Evolutionary conservation across 2,797 vertebrate genomes (phyloP).

Genomic region (Lutjanus campechanus): DNA sequence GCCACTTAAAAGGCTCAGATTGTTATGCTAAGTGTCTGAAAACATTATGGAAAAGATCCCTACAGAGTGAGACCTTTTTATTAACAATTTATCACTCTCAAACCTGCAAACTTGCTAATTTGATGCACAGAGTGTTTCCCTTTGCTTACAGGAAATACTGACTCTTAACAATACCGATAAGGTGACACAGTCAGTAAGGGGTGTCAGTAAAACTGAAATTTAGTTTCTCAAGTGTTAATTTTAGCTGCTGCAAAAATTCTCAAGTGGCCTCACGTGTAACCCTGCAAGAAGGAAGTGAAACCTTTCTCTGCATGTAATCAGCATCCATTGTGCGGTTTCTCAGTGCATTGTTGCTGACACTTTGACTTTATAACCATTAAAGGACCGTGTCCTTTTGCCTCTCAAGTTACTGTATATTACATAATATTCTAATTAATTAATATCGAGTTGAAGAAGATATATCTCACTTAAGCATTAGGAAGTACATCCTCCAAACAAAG

Average conservation of each 20-base stretch:
- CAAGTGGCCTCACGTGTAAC: not conserved
- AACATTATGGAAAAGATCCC: too few relatives aligned
- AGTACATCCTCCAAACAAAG: not conserved
- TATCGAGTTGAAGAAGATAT: not conserved
- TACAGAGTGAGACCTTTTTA: too few relatives aligned
- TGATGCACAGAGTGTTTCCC: too few relatives aligned
- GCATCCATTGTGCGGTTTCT: not conserved
- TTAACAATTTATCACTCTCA: too few relatives aligned
- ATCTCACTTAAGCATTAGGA: not conserved
- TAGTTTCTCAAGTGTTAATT: too few relatives aligned
- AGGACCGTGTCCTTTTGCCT: not conserved
- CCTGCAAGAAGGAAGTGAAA: not conserved
- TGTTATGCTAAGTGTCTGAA: too few relatives aligned
- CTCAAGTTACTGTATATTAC: not conserved
- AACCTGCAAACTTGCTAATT: too few relatives aligned
- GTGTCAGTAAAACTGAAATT: too few relatives aligned
- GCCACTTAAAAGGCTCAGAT: too few relatives aligned
- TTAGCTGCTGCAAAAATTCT: not conserved
- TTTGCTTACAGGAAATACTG: too few relatives aligned
- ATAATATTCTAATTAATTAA: not conserved
- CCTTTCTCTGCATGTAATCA: not conserved
- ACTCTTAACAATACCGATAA: too few relatives aligned
- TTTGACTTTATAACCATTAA: not conserved
- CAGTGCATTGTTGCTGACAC: not conserved
- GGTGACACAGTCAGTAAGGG: too few relatives aligned